A percentile compares a stretch with the other conserved stretches of the same genome.
These are phyloP conservation scores for Myotis daubentonii DNA, from an alignment of 2,797 vertebrate species.

Conservation along the genomic window DNA sequence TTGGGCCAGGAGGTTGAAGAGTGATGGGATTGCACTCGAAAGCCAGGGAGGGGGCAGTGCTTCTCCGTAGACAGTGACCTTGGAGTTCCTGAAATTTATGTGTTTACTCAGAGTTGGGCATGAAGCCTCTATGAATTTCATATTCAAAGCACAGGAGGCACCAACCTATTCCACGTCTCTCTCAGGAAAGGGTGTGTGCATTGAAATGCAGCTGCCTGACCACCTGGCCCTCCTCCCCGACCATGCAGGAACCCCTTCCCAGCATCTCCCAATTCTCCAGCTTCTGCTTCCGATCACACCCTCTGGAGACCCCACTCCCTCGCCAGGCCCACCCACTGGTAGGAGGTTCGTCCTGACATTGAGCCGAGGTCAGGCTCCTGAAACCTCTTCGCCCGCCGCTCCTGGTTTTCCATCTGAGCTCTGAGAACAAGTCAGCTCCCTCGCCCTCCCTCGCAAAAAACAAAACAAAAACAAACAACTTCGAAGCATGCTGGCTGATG, in stretches of 20 bases:
- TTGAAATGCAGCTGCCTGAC: neutral
- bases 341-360: neutral
- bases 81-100: neutral
- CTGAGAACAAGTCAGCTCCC: neutral
- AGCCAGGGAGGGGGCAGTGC: fast-evolving
- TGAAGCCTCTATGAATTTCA: neutral
- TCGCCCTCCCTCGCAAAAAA: fast-evolving
- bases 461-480: neutral
- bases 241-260: neutral
- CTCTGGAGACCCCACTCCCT: neutral
- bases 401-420: neutral
- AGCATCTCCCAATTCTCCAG: neutral
- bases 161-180: neutral
- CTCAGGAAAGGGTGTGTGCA: neutral
- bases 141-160: neutral
- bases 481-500: neutral
- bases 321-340: fast-evolving
- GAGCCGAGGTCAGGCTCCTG: neutral
- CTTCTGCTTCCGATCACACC: neutral
- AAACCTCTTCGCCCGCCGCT: fast-evolving
- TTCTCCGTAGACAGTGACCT: fast-evolving
- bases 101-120: neutral
- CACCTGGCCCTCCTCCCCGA: neutral
- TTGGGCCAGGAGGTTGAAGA: neutral
- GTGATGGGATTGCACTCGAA: fast-evolving